Conservation (phyloP, 1,140 invertebrate species). For the Pissodes strobi region DNA sequence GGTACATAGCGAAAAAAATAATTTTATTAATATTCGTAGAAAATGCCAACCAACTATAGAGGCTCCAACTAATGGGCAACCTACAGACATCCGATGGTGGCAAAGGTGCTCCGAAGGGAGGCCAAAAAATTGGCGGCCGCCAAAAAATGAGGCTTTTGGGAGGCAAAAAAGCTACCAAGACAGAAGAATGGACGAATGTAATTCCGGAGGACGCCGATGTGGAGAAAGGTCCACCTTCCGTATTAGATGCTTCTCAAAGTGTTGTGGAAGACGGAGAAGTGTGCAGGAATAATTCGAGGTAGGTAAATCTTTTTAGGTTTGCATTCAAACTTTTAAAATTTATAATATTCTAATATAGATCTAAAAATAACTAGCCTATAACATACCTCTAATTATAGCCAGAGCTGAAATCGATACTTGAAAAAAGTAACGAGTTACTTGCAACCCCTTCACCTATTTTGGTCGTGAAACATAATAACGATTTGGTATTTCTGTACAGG, state of each 20-base stretch:
- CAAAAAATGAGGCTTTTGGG: slow-evolving; percentile 28
- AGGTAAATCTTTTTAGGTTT: not conserved
- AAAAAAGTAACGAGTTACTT: too few species aligned
- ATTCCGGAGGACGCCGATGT: not conserved
- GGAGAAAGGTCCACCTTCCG: not conserved
- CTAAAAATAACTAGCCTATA: too few species aligned
- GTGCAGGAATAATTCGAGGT: slow-evolving; percentile 11
- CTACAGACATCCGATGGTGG: slow-evolving; percentile 25
- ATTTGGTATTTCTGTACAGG: too few species aligned
- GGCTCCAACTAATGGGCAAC: slow-evolving; percentile 27
- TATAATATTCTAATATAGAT: too few species aligned
- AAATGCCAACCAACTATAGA: too few species aligned
- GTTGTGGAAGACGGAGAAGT: not conserved
- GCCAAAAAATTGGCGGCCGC: slow-evolving; percentile 6
- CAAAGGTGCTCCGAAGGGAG: slow-evolving; percentile 5
- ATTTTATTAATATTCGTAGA: too few species aligned
- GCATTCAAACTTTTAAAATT: not conserved
- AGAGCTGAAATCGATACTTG: too few species aligned
- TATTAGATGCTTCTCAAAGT: not conserved
- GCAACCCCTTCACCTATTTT: too few species aligned
- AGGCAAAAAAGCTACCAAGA: slow-evolving; percentile 20
- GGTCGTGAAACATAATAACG: too few species aligned
- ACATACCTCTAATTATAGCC: too few species aligned
- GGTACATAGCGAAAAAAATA: too few species aligned
- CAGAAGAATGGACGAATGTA: slow-evolving; percentile 16